Conservation (phyloP, 2,888 invertebrate genomes). For the Auanema freiburgensis region DNA sequence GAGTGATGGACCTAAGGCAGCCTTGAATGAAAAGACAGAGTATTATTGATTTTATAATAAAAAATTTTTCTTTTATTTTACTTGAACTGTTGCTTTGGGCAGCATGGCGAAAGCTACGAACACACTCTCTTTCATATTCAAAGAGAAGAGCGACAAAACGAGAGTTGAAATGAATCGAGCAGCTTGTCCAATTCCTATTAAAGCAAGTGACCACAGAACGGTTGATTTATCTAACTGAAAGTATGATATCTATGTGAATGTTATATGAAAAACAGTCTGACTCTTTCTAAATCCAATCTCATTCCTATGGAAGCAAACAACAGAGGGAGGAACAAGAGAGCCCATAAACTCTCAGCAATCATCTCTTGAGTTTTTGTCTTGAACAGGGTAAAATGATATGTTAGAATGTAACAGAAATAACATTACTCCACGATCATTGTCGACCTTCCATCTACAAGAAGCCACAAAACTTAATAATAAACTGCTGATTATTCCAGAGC, state of each 20-base stretch:
- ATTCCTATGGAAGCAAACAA: conserved; percentile 49
- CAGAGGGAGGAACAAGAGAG: conserved; percentile 46
- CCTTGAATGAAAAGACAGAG: conserved; percentile 8
- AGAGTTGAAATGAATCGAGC: conserved; percentile 37
- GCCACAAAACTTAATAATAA: conserved; percentile 42
- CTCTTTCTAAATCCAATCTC: conserved; percentile 35
- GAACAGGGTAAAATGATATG: not conserved
- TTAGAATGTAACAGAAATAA: conserved; percentile 22
- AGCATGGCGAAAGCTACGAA: conserved; percentile 45
- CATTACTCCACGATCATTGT: conserved; percentile 24
- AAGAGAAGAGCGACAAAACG: conserved; percentile 24
- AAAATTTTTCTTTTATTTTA: conserved; percentile 3
- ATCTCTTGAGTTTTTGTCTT: conserved; percentile 30
- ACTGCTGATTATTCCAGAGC: conserved; percentile 45
- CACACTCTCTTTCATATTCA: conserved; percentile 15
- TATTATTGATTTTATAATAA: not conserved
- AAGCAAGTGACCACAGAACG: conserved; percentile 32
- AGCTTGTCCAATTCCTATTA: conserved; percentile 37
- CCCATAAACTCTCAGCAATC: conserved; percentile 36
- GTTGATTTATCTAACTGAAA: conserved; percentile 32
- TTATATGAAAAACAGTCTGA: conserved; percentile 2
- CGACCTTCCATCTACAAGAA: conserved; percentile 47
- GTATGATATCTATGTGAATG: not conserved
- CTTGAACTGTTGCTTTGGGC: conserved; percentile 54
- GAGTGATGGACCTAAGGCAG: conserved; percentile 18